These are phyloP conservation scores for Ptychobarbus kaznakovi DNA, from an alignment of 2,797 vertebrate genomes.

Conservation along the genomic window DNA sequence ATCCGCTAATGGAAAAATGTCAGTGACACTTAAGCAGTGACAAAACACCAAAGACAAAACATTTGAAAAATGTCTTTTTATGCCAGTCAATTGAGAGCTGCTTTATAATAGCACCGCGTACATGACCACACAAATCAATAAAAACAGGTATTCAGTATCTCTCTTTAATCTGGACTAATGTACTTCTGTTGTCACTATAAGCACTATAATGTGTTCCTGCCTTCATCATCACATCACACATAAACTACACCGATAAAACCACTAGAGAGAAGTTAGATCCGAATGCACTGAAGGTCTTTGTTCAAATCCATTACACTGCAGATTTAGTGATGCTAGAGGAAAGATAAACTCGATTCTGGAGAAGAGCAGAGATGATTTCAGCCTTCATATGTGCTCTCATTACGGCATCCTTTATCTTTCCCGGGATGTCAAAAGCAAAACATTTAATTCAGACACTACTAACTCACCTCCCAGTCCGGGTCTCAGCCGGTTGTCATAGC, in stretches of 20 bases:
- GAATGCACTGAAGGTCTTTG: conserved; percentile 11
- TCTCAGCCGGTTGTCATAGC: conserved; percentile 97
- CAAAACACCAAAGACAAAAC: conserved; percentile 24
- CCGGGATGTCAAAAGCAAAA: neutral
- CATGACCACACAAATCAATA: conserved; percentile 29
- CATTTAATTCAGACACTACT: neutral
- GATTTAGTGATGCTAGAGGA: neutral
- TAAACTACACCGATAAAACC: conserved; percentile 16
- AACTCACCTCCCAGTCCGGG: conserved; percentile 95
- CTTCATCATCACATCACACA: conserved; percentile 15
- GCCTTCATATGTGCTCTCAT: neutral
- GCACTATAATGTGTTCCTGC: conserved; percentile 2
- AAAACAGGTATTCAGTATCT: conserved; percentile 13
- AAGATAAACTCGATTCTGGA: neutral
- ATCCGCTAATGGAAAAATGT: conserved; percentile 38
- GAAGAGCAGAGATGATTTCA: neutral
- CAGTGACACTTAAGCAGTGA: conserved; percentile 15
- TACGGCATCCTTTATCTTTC: neutral
- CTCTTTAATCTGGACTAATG: conserved; percentile 27
- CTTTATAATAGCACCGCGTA: conserved; percentile 15
- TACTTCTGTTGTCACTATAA: conserved; percentile 29
- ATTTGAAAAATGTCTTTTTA: conserved; percentile 13
- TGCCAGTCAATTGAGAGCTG: conserved; percentile 6
- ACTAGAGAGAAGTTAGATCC: neutral
- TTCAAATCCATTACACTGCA: neutral